Evolutionary conservation across 2,888 invertebrate species (phyloP), one percentile per base, ranked within the genome.

Genomic region (Chymomyza fuscimana): DNA sequence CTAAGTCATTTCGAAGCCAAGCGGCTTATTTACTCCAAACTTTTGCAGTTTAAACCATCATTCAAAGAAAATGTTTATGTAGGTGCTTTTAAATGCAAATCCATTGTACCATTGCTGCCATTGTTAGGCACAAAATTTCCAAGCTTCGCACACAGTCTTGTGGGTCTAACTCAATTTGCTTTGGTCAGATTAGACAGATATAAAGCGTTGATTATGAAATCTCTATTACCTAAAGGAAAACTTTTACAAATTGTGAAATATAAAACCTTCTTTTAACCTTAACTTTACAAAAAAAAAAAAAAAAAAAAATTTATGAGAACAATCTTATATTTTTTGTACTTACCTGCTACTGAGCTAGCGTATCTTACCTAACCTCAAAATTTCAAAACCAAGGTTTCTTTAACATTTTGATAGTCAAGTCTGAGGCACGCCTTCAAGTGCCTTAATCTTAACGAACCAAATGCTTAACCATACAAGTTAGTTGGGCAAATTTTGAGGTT

Each of bases 21-120:
- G 87, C 80, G 86, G 79, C 85, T 82, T 89, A 88, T 88, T 88
- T 88, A 89, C 82, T 88, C 78, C 82, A 86, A 79, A 78, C 79
- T 79, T 76, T 79, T 80, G 86, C 86, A 79, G 76, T 80, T 86
- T 75, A 58, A 25, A 89, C 84, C 87, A 90, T 90, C 91, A 91
- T 90, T 91, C 89, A 88, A 90, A 89, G 91, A 91, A 91, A 91
- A 91, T 91, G 80, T 74, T 77, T 66, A 81, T 86, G 77, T 77
- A 73, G 78, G 86, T 82, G 86, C 81, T 82, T 84, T 46, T 76
- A 86, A 89, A 90, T 91, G 89, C 81, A 90, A 90, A 90, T 86
- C 89, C 90, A 90, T 90, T 78, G 82, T 89, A 89, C 86, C 81
- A 74, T 58, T 81, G 73, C 80, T 89, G 86, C 87, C 84, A 81